Evolutionary conservation across 2,888 invertebrate species (phyloP), one percentile per base, ranked within the genome.

Genomic region (Leucophenga montana): DNA sequence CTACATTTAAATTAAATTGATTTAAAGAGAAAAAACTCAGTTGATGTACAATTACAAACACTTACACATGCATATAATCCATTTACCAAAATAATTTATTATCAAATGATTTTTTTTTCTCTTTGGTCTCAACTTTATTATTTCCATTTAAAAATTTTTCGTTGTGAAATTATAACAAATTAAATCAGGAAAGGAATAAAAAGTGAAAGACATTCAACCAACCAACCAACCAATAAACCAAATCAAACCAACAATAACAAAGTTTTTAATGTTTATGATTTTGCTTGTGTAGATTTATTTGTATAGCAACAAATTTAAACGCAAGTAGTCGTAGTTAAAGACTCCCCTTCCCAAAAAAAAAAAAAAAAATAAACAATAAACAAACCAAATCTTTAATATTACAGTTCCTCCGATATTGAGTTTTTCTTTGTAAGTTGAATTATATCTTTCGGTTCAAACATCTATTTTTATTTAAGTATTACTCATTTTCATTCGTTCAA

Each of bases 271-370:
- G 74, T 80, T 76, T 85, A 74, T 77, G n/a, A 71, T 84, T 86
- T 80, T 87, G 87, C 87, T 86, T 87, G 87, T 83, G 86, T 87
- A 87, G 86, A 82, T 78, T 80, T 81, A 79, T 76, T 83, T 85
- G 79, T 85, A 79, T 76, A 80, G 78, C 78, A 79, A 79, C 4
- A 72, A 71, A 80, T 75, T 81, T 78, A 78, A 80, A 80, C 75
- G 78, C 79, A 83, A 79, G 85, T 78, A 78, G 73, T 73, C 76
- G 84, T 86, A 85, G 82, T 81, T 80, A 73, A 72, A 77, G 73
- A 46, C 70, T 68, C 71, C 68, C 22, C 69, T 68, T 69, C 68
- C 31, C 70, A 67, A 54, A 68, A 64, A 65, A 20, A 64, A 64
- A 46, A 46, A 64, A 54, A 61, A 69, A 61, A 71, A 67, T 44